Base-by-base conservation (phyloP, 1,140 invertebrate species). In the Psix sp. region DNA sequence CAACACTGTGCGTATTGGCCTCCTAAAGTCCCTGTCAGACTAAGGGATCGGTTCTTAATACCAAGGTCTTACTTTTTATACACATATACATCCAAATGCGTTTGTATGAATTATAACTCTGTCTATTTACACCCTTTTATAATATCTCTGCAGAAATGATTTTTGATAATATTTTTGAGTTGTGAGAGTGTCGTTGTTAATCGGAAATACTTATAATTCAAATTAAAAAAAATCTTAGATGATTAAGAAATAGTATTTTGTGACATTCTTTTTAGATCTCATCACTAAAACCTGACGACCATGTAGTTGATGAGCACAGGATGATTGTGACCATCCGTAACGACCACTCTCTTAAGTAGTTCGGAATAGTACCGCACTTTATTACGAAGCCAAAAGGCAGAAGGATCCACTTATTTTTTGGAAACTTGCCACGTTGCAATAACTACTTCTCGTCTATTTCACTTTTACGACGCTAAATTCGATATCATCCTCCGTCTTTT, bases 11-110 rank as follows among this genome's bases (percentile, higher is more conserved):
- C 65, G 48, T 42, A 67, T 67, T 68, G 52, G 71, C 54, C 57
- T 43, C 13, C 31, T 24, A 6, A 57, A 74, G 71, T 74, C 59
- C 65, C 45, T 43, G 57, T 52, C 31, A 21, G 31, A 35, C 48
- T 35, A 51, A 43, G 48, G 70, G 73, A 77, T 66, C 51, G 70
- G 68, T 59, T 74, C 57, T 36, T 77, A 77, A 79, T 77, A 59
- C 76, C 49, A 29, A 51, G 72, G 75, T 79, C 73, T 72, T 46
- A 38, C 45, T 43, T 65, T 70, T n/a, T 5, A 26, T 7, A 7
- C 7, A 2, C 2, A 33, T 31, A 65, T 52, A 59, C 18, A 43
- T 10, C 26, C 16, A 49, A 21, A 51, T 42, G 63, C 36, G 36
- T 36, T 43, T 33, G 0, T 36, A 42, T 17, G 33, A 66, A 73